phyloP scores from a whole-genome alignment of 2,797 vertebrate genomes.

The Thamnophis elegans region DNA sequence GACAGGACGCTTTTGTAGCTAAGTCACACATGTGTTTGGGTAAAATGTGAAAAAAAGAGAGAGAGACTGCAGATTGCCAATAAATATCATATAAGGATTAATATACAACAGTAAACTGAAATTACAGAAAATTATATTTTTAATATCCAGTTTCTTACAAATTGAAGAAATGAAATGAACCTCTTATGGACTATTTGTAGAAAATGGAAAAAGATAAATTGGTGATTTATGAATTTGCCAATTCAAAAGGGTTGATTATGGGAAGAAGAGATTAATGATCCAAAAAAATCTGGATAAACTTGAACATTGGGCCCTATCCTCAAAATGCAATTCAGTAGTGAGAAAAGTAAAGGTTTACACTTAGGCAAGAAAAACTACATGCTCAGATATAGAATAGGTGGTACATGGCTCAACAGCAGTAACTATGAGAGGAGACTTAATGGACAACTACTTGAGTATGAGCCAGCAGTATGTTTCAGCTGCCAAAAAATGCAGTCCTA shows the following conservation, averaged over 20 bases:
- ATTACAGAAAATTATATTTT: background rate
- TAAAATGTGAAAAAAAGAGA: background rate
- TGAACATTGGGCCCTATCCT: too few species aligned
- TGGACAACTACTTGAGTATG: too few species aligned
- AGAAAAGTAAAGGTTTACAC: too few species aligned
- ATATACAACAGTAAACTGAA: background rate
- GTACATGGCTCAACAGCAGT: too few species aligned
- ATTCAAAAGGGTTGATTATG: background rate
- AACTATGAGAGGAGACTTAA: too few species aligned
- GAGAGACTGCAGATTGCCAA: background rate
- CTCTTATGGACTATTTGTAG: background rate
- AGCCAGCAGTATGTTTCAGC: too few species aligned
- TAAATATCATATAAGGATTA: background rate
- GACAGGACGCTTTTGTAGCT: conserved; percentile 23
- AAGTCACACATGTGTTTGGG: background rate
- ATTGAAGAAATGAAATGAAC: background rate
- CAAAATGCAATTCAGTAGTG: too few species aligned
- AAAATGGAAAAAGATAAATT: background rate
- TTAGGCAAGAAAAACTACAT: too few species aligned
- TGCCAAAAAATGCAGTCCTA: too few species aligned
- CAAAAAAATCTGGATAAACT: too few species aligned
- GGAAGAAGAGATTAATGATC: background rate
- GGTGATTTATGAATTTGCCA: background rate
- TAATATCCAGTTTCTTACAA: background rate
- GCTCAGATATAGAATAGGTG: too few species aligned